Percentiles rank a stretch among this genome's conserved stretches.
These are phyloP conservation scores for Dufourea novaeangliae DNA, from an alignment of 1,140 invertebrate species.

Conservation along the genomic window DNA sequence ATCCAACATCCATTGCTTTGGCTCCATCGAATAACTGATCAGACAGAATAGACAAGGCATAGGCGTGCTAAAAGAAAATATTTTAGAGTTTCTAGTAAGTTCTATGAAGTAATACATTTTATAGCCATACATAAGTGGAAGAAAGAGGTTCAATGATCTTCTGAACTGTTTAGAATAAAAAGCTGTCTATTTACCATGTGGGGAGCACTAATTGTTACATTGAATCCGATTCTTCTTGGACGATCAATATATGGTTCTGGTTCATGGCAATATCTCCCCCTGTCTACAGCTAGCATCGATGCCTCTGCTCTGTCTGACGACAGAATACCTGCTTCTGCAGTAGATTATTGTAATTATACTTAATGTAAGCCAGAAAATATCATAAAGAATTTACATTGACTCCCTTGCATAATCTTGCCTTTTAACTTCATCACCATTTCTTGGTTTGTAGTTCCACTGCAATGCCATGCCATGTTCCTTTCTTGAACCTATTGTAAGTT, in stretches of 20 bases:
- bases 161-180: too few species aligned
- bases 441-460: conserved; percentile 77
- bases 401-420: conserved; percentile 60
- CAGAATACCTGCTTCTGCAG: conserved; percentile 93
- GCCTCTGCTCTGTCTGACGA: conserved; percentile 88
- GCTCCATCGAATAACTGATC: conserved; percentile 75
- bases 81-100: too few species aligned
- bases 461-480: conserved; percentile 77
- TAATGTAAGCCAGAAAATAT: not conserved
- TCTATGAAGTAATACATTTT: too few species aligned
- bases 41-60: conserved; percentile 75
- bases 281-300: conserved; percentile 93
- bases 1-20: conserved; percentile 87
- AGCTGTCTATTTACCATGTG: conserved; percentile 91
- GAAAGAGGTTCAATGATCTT: too few species aligned
- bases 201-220: conserved; percentile 98
- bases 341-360: conserved; percentile 21
- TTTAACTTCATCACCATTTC: conserved; percentile 77
- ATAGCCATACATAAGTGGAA: too few species aligned
- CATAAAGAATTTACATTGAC: not conserved
- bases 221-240: conserved; percentile 93
- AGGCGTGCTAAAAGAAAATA: conserved; percentile 77
- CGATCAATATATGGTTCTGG: conserved; percentile 93
- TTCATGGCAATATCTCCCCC: conserved; percentile 89
- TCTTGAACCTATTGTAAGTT: not conserved